These are phyloP conservation scores for Halocaridina rubra DNA, from an alignment of 2,888 invertebrate genomes.

Conservation along the genomic window DNA sequence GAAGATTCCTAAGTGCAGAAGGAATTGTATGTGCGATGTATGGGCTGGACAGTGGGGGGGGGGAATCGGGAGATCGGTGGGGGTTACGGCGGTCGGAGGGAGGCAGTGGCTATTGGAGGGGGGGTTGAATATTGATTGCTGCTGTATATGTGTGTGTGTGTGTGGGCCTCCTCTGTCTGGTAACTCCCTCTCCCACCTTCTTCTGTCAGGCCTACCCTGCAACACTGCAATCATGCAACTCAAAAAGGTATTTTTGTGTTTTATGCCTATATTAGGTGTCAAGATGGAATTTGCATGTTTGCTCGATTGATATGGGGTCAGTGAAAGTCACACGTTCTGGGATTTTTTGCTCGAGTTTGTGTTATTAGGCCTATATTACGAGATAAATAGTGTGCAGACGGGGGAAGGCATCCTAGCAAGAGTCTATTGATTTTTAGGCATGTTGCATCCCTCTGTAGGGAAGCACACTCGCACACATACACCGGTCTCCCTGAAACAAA, in stretches of 20 bases:
- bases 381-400: too few relatives aligned
- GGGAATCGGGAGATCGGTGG: not conserved
- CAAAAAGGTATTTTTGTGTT: too few relatives aligned
- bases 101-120: constrained; percentile 35
- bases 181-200: not conserved
- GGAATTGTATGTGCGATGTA: too few relatives aligned
- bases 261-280: too few relatives aligned
- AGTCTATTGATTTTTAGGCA: constrained; percentile 57
- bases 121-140: constrained; percentile 57
- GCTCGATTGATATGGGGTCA: too few relatives aligned
- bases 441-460: constrained; percentile 47
- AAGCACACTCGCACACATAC: not conserved
- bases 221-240: constrained; percentile 53
- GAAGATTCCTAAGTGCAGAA: too few relatives aligned
- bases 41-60: not conserved
- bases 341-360: not conserved
- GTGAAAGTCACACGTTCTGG: too few relatives aligned
- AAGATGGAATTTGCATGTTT: too few relatives aligned
- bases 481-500: constrained; percentile 40
- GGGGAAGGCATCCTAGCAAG: constrained; percentile 14
- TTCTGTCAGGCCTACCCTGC: constrained; percentile 38
- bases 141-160: constrained; percentile 7
- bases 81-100: constrained; percentile 1
- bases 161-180: constrained; percentile 38
- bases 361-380: constrained; percentile 38